Evolutionary conservation across 2,888 invertebrate genomes (phyloP), one percentile per base, ranked within the genome.

Genomic region (Patella caerulea): DNA sequence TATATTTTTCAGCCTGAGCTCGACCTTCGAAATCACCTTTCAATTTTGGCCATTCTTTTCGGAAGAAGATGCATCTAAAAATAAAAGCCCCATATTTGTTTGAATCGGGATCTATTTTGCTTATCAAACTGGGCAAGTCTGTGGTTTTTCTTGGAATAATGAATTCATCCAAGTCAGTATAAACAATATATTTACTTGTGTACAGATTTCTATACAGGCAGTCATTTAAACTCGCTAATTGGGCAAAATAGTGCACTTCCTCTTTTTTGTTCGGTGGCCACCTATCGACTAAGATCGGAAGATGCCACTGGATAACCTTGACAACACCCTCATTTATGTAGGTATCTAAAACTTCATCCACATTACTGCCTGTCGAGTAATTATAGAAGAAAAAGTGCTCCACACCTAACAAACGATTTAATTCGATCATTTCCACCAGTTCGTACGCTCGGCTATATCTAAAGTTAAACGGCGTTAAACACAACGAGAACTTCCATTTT

Each of bases 171-270:
- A 91, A 72, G 79, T 91, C 91, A 65, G 86, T 78, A 79, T 86
- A 89, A 9, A 88, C 89, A n/a, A 90, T 72, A 78, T 86, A 89
- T 53, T 86, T 78, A 24, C 85, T 84, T 29, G 75, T 45, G 54
- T 84, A 72, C 79, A 85, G 84, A 76, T 85, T 82, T 73, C 91
- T 81, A 77, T 89, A 88, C 2, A 90, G 83, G 79, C 91, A 91
- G 82, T 91, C 91, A 79, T 91, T 89, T 76, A 90, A 83, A 15
- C 90, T 86, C 7, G 88, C 84, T 69, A 90, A 78, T 78, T 91
- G 91, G 3, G 87, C 91, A 79, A 88, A 88, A 81, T 91, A 90
- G 86, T 91, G 90, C 14, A 91, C 86, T 73, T 88, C 88, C n/a
- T 78, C 73, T 29, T 24, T 15, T 0, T 65, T 73, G 3, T 12